Evolutionary conservation across 2,888 invertebrate species (phyloP).

Genomic region (Dexiosoma caninum): DNA sequence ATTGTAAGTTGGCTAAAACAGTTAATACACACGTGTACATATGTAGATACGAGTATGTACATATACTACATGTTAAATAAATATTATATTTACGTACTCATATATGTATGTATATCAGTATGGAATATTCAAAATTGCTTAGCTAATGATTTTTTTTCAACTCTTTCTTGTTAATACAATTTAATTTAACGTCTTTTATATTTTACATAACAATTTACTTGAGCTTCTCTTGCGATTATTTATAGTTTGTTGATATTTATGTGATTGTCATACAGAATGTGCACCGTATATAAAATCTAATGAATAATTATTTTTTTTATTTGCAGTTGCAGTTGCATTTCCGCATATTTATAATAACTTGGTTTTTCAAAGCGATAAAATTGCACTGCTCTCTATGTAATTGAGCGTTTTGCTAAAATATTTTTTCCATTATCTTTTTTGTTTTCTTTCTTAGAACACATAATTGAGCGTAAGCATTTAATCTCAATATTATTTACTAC

Average conservation of each 20-base stretch:
- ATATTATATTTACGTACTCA: too few species aligned
- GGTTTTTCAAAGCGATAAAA: too few species aligned
- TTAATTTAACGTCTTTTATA: neutral
- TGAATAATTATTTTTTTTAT: neutral
- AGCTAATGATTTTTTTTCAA: neutral
- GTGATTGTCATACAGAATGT: neutral
- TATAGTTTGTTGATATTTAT: neutral
- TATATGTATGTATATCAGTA: too few species aligned
- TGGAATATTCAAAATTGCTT: neutral
- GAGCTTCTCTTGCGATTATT: neutral
- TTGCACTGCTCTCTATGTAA: neutral
- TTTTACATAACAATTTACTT: neutral
- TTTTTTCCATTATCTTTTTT: slow-evolving; percentile 1
- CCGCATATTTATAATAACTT: too few species aligned
- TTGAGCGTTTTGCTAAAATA: neutral
- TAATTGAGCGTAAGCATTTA: slow-evolving; percentile 7
- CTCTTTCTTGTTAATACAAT: neutral
- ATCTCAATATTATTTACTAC: slow-evolving; percentile 11
- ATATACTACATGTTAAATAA: neutral
- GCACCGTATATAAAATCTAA: neutral
- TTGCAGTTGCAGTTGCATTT: slow-evolving; percentile 18
- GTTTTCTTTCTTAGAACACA: slow-evolving; percentile 31
- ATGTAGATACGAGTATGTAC: neutral
- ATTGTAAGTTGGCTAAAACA: slow-evolving; percentile 45
- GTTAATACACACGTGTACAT: slow-evolving; percentile 1